phyloP scores from a whole-genome alignment of 2,113 vertebrate species.

The Kryptolebias marmoratus region DNA sequence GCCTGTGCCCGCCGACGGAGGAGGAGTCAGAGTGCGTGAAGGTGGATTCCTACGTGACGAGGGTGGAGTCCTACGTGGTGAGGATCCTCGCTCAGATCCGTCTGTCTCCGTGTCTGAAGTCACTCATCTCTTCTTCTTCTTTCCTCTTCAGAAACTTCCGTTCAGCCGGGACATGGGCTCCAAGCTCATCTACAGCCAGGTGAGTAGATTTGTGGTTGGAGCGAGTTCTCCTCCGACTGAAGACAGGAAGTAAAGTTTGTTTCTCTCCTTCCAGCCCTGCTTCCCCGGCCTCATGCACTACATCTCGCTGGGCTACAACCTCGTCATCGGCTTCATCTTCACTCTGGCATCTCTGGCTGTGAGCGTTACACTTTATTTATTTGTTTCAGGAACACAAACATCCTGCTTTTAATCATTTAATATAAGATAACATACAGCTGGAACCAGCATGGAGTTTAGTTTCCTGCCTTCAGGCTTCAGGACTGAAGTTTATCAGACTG shows the following conservation, averaged over 20 bases:
- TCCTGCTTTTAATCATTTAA: no score
- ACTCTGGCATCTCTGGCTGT: slow-evolving; percentile 52
- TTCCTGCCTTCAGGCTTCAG: no score
- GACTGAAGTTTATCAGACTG: no score
- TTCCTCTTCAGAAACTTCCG: background rate
- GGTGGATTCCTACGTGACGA: background rate
- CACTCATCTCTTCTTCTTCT: background rate
- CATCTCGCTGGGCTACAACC: accelerated
- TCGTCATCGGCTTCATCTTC: slow-evolving; percentile 5
- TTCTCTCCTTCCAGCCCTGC: slow-evolving; percentile 41
- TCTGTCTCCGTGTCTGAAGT: background rate
- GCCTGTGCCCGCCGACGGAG: background rate
- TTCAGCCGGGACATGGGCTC: accelerated
- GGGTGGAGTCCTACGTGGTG: background rate
- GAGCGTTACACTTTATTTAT: slow-evolving; percentile 13
- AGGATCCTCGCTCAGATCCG: background rate
- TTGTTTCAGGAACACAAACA: background rate
- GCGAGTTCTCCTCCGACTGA: background rate
- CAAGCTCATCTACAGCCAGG: slow-evolving; percentile 34
- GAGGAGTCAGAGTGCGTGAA: slow-evolving; percentile 1
- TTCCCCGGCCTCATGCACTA: slow-evolving; percentile 35
- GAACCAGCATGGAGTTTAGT: no score
- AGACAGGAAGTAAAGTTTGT: background rate
- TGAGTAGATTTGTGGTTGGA: background rate
- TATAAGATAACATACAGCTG: no score